A percentile compares a stretch with the other conserved stretches of the same genome.
Evolutionary conservation across 2,888 invertebrate species (phyloP).

Genomic region (Xiphydria camelus): DNA sequence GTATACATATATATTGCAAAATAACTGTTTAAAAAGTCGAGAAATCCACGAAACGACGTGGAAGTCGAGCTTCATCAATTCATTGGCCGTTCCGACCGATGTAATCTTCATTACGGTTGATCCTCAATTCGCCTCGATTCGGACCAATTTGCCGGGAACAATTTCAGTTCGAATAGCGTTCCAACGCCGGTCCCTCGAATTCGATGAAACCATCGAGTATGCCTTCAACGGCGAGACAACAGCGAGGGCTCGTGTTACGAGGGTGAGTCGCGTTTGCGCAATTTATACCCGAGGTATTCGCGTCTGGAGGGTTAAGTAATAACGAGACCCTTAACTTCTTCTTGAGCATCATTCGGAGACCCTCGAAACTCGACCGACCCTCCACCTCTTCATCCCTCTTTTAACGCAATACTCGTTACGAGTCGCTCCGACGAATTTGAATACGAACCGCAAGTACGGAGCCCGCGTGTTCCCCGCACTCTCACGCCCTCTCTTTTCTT

Average conservation of each 20-base stretch:
- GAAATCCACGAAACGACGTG: too few relatives aligned
- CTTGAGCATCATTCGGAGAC: constrained; percentile 10
- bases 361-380: constrained; percentile 6
- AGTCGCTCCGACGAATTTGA: constrained; percentile 12
- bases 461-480: too few relatives aligned
- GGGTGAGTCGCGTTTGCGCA: background rate
- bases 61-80: too few relatives aligned
- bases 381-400: constrained; percentile 9
- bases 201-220: background rate
- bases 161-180: background rate
- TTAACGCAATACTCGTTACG: constrained; percentile 15
- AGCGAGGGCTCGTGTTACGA: background rate
- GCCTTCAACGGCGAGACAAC: background rate
- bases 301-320: constrained; percentile 12
- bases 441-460: too few relatives aligned
- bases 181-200: too few relatives aligned
- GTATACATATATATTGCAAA: too few relatives aligned
- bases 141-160: constrained; percentile 30
- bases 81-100: too few relatives aligned
- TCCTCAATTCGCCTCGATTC: constrained; percentile 44
- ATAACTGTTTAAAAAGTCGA: too few relatives aligned
- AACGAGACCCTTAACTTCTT: constrained; percentile 20
- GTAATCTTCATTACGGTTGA: constrained; percentile 35
- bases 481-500: background rate
- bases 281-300: constrained; percentile 1